Percentiles rank a stretch among this genome's conserved stretches.
Conservation (phyloP, 2,113 vertebrate species). For the Atrichornis clamosus region DNA sequence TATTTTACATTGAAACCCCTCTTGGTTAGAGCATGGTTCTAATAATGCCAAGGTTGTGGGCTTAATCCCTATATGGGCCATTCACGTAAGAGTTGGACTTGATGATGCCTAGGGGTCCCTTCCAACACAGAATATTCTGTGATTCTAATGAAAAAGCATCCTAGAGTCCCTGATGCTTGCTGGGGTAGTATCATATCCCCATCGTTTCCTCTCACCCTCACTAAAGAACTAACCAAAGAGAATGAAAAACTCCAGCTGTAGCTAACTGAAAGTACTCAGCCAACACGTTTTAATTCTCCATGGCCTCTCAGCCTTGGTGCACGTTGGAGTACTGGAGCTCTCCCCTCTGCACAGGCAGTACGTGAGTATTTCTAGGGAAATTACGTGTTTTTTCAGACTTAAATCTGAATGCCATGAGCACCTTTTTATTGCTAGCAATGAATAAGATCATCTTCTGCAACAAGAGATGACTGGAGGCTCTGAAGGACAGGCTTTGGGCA, state of each 20-base stretch:
- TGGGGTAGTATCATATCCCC: neutral
- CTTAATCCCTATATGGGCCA: neutral
- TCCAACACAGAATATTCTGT: neutral
- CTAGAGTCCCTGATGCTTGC: neutral
- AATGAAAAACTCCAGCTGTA: neutral
- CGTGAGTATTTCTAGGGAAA: neutral
- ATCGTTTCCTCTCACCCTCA: neutral
- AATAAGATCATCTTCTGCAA: neutral
- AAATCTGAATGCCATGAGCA: neutral
- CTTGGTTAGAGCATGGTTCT: neutral
- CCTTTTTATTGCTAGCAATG: neutral
- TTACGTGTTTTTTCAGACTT: neutral
- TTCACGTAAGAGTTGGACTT: neutral
- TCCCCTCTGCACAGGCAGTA: neutral
- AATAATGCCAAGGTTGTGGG: neutral
- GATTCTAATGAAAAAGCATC: neutral
- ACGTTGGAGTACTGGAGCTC: rapidly evolving
- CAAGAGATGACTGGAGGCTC: neutral
- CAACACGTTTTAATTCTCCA: rapidly evolving
- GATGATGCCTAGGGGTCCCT: neutral
- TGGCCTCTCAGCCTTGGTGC: neutral
- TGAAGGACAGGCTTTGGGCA: neutral
- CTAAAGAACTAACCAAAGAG: neutral
- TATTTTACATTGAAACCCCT: neutral
- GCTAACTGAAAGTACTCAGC: neutral